These are phyloP conservation scores for Sardina pilchardus DNA, from an alignment of 2,113 vertebrate species.

Conservation along the genomic window DNA sequence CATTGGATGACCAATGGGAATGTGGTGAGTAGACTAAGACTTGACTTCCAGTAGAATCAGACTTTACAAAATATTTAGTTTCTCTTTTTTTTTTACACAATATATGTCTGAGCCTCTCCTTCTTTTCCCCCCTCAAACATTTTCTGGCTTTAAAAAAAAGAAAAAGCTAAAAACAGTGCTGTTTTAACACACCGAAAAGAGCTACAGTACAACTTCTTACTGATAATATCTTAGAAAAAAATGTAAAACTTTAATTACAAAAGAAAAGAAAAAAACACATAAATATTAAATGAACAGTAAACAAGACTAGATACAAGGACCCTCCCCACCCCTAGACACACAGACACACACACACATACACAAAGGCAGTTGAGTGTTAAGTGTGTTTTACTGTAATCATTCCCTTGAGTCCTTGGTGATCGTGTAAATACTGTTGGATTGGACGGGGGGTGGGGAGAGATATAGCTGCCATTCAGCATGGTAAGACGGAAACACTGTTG, in stretches of 20 bases:
- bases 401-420: slow-evolving; percentile 51
- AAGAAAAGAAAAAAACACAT: slow-evolving; percentile 49
- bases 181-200: slow-evolving; percentile 60
- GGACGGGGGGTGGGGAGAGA: slow-evolving; percentile 46
- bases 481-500: slow-evolving; percentile 72
- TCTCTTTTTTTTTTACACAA: slow-evolving; percentile 33
- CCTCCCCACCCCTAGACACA: neutral
- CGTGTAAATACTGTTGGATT: slow-evolving; percentile 47
- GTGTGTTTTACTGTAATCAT: slow-evolving; percentile 29
- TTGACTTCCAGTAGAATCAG: slow-evolving; percentile 49
- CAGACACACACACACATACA: neutral
- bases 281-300: slow-evolving; percentile 69
- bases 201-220: slow-evolving; percentile 63
- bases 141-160: slow-evolving; percentile 24
- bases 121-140: slow-evolving; percentile 32
- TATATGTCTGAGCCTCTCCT: slow-evolving; percentile 24
- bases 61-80: slow-evolving; percentile 36
- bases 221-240: slow-evolving; percentile 61
- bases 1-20: slow-evolving; percentile 56
- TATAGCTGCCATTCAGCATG: slow-evolving; percentile 78
- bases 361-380: neutral
- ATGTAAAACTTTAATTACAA: slow-evolving; percentile 59
- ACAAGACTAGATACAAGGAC: slow-evolving; percentile 64
- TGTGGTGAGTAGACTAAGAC: slow-evolving; percentile 71
- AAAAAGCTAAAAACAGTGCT: slow-evolving; percentile 69